Base-by-base conservation (phyloP, 2,113 vertebrate genomes). In the Zapornia atra region DNA sequence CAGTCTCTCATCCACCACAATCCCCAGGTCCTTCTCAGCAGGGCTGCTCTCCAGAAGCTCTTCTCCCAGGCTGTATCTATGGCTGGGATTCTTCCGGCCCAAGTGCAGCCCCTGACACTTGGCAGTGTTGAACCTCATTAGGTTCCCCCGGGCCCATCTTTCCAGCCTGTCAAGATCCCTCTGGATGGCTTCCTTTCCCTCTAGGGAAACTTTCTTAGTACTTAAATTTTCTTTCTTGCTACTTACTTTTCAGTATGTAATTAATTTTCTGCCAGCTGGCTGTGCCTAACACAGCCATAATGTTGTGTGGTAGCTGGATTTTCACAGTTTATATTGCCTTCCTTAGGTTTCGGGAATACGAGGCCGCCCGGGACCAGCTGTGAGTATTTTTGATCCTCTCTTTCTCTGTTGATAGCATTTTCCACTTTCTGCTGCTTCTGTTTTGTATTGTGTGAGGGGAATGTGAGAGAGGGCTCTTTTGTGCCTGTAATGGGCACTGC, bases 271-370 rank as follows among this genome's bases (percentile, higher is more conserved):
- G 31, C 42, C 34, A 9, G 7, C 7, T 34, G 29, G 11, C 42
- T 5, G 8, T 6, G 28, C 38, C 20, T 53, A 42, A 46, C 8
- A 8, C 1, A 73, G 60, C 66, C 33, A 5, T 22, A 15, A 13
- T 4, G 22, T 17, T 79, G 3, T 44, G 7, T 38, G 16, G 2
- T 95, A 72, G 86, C 48, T 71, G 76, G 31, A 6, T 36, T 48
- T 48, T 48, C 48, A 48, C 21, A 48, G 11, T 82, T 87, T 34
- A 0, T 76, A 0, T 92, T 82, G 61, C 16, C 60, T 84, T 63
- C 9, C 95, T 65, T 92, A 99, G 99, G 98, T 99, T 79, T 98
- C 98, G 17, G 99, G 99, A 34, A 99, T 99, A 68, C 98, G 99
- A 91, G 99, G 99, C 54, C 98, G 99, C 10, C 98, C 98, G 0